Percentiles rank a stretch among this genome's conserved stretches.
Conservation (phyloP, 2,113 vertebrate species). For the Saccopteryx bilineata region DNA sequence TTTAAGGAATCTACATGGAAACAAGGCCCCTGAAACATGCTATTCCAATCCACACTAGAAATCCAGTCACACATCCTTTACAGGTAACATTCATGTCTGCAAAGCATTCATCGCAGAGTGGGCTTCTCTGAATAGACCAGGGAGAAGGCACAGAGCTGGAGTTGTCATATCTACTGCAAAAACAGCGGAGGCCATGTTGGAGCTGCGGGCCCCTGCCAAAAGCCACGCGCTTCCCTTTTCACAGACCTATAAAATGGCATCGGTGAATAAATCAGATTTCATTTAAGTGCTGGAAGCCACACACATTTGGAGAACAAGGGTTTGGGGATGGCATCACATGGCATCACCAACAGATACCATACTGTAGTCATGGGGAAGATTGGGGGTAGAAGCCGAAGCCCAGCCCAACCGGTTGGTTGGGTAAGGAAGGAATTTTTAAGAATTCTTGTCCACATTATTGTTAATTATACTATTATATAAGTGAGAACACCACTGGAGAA, state of each 20-base stretch:
- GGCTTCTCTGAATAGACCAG: not conserved
- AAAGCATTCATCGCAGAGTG: not conserved
- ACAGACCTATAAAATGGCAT: conserved; percentile 68
- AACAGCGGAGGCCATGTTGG: not conserved
- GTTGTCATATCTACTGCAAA: not conserved
- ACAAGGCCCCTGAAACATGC: not conserved
- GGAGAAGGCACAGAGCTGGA: not conserved
- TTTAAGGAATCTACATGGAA: conserved; percentile 10
- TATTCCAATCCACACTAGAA: not conserved
- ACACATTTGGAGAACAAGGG: conserved; percentile 60
- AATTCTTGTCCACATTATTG: not conserved
- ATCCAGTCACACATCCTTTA: not conserved
- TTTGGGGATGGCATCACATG: not conserved
- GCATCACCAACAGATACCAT: not conserved
- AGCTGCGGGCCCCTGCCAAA: not conserved
- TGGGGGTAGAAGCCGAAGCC: not conserved
- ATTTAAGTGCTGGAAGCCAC: conserved; percentile 44
- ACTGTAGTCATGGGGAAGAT: not conserved
- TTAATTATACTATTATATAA: conserved; percentile 1
- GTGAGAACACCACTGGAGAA: not conserved
- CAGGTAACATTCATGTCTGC: not conserved
- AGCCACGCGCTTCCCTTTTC: conserved; percentile 53
- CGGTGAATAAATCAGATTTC: conserved; percentile 59
- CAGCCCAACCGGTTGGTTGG: too few species aligned
- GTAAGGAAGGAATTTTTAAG: not conserved